Base-by-base conservation (phyloP, 2,888 invertebrate species). In the Ophion costatus region DNA sequence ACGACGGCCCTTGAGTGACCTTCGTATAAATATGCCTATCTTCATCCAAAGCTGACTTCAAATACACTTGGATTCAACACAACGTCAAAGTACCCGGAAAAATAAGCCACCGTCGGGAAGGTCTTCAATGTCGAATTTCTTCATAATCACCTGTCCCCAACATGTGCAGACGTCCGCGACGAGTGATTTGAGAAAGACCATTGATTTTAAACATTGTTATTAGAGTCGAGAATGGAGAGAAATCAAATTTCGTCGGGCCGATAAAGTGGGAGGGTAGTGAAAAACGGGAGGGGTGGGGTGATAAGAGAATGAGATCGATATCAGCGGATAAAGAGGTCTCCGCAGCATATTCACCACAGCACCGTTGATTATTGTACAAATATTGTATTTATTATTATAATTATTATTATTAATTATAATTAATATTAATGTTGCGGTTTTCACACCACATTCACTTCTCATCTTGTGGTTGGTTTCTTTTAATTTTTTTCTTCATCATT, bases 331-430 rank as follows among this genome's bases (percentile, higher is more conserved):
- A 84, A 89, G 83, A 88, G 88, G 88, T 45, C 88, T 76, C 90
- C 87, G 90, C 90, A 90, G 90, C 89, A 90, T 33, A 73, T 92
- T 90, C 90, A 92, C 90, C 91, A 92, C 91, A 92, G 91, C 91
- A 92, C 91, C 92, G 91, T 92, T 93, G 91, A 92, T 93, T 93
- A 93, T 93, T 93, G 93, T 93, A 93, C 93, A 93, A 93, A 93
- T 93, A 93, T 93, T 93, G 92, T 93, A 93, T 93, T 93, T 93
- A 93, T 93, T 93, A 93, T 93, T 93, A 93, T 93, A 92, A 93
- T 93, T 92, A 92, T 92, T 90, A 91, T 90, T 93, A 93, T 93
- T 92, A 93, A 92, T 93, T 92, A 92, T 93, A 93, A 91, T 91
- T 91, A 90, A 93, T 93, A 92, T 92, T 92, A 93, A 92, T 93